These are phyloP conservation scores for Mus minutoides DNA, from an alignment of 2,797 vertebrate species.

Conservation along the genomic window DNA sequence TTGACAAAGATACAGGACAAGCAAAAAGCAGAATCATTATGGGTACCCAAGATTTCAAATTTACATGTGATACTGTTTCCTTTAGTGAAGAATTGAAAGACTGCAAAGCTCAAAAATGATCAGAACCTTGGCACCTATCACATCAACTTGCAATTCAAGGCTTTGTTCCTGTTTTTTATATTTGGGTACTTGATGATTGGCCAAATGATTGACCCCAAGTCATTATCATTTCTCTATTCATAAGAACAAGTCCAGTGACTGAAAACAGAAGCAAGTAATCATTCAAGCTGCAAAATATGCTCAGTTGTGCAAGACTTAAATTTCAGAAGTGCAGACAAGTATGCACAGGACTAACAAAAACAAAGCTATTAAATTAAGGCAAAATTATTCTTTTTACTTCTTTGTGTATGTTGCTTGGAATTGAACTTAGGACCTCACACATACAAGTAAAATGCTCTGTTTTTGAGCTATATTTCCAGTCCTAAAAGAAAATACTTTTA, in stretches of 20 bases:
- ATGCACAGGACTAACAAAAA: background rate
- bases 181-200: slow-evolving; percentile 15
- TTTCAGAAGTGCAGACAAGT: background rate
- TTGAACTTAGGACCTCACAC: background rate
- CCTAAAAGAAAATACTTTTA: background rate
- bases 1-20: background rate
- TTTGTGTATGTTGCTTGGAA: background rate
- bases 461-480: background rate
- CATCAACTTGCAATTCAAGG: background rate
- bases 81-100: background rate
- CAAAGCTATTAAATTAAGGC: slow-evolving; percentile 15
- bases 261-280: slow-evolving; percentile 30
- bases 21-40: background rate
- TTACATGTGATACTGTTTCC: background rate
- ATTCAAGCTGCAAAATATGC: background rate
- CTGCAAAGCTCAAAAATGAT: background rate
- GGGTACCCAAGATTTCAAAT: background rate
- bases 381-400: background rate
- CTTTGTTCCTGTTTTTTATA: background rate
- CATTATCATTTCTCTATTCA: slow-evolving; percentile 12
- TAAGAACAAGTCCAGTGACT: background rate
- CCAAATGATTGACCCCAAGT: background rate
- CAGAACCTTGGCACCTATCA: background rate
- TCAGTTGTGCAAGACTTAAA: background rate
- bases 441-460: background rate